Conservation (phyloP, 1,140 invertebrate species). For the Pogonomyrmex californicus region DNA sequence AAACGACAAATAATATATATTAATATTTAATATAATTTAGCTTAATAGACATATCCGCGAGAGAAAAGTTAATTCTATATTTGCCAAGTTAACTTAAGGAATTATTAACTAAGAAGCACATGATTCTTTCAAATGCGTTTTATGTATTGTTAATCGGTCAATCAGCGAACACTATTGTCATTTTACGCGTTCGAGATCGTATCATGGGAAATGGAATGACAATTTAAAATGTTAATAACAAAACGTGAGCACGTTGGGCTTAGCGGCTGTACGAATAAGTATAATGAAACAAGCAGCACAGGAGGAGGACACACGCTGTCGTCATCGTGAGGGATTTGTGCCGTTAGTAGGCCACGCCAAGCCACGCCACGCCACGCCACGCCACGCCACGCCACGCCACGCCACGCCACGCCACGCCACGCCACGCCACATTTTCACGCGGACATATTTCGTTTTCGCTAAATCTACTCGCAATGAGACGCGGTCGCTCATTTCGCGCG, state of each 20-base stretch:
- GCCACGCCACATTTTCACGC: constrained; percentile 39
- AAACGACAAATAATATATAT: not conserved
- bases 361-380: not conserved
- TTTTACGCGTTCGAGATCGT: not conserved
- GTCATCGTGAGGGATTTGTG: constrained; percentile 62
- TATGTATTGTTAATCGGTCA: not conserved
- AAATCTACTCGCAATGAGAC: constrained; percentile 47
- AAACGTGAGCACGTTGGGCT: constrained; percentile 28
- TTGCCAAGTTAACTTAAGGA: not conserved
- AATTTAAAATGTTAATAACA: constrained; percentile 14
- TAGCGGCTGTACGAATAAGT: constrained; percentile 39
- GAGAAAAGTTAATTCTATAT: not conserved
- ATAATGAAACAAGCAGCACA: constrained; percentile 18
- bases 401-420: constrained; percentile 18
- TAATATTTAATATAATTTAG: constrained; percentile 3
- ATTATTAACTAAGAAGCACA: not conserved
- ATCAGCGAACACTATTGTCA: not conserved
- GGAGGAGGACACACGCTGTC: not conserved
- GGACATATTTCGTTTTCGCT: constrained; percentile 55
- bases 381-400: constrained; percentile 26
- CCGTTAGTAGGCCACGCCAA: constrained; percentile 62
- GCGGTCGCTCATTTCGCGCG: constrained; percentile 28
- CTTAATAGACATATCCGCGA: not conserved
- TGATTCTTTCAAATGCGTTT: not conserved
- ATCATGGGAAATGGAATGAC: constrained; percentile 6